Conservation (phyloP, 2,888 invertebrate genomes). For the Antheraea assamensis region DNA sequence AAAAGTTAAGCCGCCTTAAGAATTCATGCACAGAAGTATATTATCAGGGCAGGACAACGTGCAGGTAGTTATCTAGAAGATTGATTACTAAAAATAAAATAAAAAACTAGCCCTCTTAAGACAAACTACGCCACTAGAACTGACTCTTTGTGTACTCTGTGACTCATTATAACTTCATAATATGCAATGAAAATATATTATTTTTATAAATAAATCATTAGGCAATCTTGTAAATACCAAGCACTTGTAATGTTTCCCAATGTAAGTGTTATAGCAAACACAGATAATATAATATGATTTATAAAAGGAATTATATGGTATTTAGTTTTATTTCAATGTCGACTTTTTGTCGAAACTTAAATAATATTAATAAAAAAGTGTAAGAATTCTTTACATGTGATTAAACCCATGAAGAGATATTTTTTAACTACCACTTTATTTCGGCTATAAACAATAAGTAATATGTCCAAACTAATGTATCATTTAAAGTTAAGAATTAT, state of each 20-base stretch:
- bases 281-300: not conserved
- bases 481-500: not conserved
- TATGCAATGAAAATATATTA: not conserved
- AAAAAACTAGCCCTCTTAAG: too few species aligned
- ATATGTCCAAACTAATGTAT: not conserved
- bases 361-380: too few species aligned
- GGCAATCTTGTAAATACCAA: not conserved
- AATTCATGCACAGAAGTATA: too few species aligned
- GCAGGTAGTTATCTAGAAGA: too few species aligned
- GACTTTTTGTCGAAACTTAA: not conserved
- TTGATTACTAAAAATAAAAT: too few species aligned
- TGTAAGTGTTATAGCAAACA: not conserved
- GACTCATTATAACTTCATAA: not conserved
- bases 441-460: not conserved
- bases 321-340: not conserved
- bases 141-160: not conserved
- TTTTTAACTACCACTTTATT: not conserved
- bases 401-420: not conserved
- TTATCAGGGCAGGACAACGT: too few species aligned
- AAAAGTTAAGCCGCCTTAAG: too few species aligned
- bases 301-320: not conserved
- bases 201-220: not conserved
- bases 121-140: too few species aligned
- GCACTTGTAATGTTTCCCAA: not conserved
- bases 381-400: too few species aligned